Evolutionary conservation across 2,888 invertebrate species (phyloP).

Genomic region (Prionchulus punctatus): DNA sequence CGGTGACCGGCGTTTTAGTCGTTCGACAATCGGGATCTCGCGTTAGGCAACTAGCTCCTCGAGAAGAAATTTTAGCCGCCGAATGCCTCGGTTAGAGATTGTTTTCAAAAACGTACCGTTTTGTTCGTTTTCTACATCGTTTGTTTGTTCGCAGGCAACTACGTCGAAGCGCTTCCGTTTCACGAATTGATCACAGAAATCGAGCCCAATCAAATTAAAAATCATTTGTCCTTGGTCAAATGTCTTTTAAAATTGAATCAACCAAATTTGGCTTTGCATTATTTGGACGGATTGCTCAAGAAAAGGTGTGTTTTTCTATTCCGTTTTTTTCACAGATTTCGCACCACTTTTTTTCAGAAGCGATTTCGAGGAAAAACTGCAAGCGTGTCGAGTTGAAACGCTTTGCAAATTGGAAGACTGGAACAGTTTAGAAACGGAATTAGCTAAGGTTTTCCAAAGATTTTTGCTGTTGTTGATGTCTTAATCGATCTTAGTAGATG

Average conservation of each 20-base stretch:
- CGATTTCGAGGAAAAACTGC: slow-evolving; percentile 32
- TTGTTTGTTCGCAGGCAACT: slow-evolving; percentile 1
- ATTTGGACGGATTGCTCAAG: slow-evolving; percentile 20
- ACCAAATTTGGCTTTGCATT: slow-evolving; percentile 16
- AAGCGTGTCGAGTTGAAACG: slow-evolving; percentile 58
- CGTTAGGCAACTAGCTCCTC: slow-evolving; percentile 56
- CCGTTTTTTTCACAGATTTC: neutral
- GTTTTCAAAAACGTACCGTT: neutral
- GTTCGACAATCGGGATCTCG: slow-evolving; percentile 5
- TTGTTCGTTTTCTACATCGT: neutral
- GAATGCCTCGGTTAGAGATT: slow-evolving; percentile 14
- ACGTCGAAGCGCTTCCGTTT: slow-evolving; percentile 14
- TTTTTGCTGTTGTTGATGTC: neutral
- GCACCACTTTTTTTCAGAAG: too few relatives aligned
- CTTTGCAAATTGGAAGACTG: slow-evolving; percentile 71
- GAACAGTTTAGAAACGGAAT: slow-evolving; percentile 49
- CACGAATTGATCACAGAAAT: slow-evolving; percentile 5
- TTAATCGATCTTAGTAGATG: neutral
- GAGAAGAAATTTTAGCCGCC: slow-evolving; percentile 59
- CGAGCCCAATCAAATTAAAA: neutral
- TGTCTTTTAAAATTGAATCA: slow-evolving; percentile 13
- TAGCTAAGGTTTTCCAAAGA: neutral
- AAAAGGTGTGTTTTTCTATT: neutral
- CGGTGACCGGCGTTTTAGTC: slow-evolving; percentile 59
- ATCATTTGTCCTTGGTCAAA: slow-evolving; percentile 1